phyloP scores from a whole-genome alignment of 2,888 invertebrate species.

The Cantharis nigra region DNA sequence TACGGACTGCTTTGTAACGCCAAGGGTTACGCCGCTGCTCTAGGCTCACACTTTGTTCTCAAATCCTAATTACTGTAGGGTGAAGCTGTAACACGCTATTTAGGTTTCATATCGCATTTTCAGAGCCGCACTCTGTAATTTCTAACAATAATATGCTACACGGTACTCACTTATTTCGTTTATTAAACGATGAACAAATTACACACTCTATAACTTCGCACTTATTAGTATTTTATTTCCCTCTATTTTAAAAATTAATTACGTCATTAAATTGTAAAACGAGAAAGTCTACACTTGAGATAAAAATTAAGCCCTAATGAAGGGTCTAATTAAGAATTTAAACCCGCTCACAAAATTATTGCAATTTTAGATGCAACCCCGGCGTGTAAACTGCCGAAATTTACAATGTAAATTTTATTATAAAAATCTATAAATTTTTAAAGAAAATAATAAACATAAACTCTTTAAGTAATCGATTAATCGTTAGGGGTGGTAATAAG shows the following conservation, averaged over 20 bases:
- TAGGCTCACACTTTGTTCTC: conserved; percentile 47
- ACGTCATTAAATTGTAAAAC: not conserved
- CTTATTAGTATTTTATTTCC: conserved; percentile 1
- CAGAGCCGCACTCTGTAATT: conserved; percentile 36
- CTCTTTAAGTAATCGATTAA: not conserved
- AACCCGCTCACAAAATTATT: not conserved
- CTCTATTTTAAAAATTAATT: conserved; percentile 1
- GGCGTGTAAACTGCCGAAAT: not conserved
- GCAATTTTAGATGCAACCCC: not conserved
- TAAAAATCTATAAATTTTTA: not conserved
- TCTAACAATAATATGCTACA: conserved; percentile 25
- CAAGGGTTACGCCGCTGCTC: conserved; percentile 31
- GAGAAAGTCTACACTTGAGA: not conserved
- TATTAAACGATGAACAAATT: conserved; percentile 9
- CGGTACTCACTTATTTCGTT: conserved; percentile 13
- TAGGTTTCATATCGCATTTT: conserved; percentile 43
- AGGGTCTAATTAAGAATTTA: not conserved
- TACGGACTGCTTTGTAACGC: conserved; percentile 26
- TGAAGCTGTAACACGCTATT: conserved; percentile 41
- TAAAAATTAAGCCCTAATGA: not conserved
- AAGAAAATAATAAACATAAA: not conserved
- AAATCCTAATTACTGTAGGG: conserved; percentile 48
- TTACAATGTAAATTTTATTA: not conserved
- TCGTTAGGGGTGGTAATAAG: not conserved
- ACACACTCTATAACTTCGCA: not conserved